Evolutionary conservation across 2,113 vertebrate species (phyloP), one percentile per base, ranked within the genome.

Genomic region (Tyrannus savana): DNA sequence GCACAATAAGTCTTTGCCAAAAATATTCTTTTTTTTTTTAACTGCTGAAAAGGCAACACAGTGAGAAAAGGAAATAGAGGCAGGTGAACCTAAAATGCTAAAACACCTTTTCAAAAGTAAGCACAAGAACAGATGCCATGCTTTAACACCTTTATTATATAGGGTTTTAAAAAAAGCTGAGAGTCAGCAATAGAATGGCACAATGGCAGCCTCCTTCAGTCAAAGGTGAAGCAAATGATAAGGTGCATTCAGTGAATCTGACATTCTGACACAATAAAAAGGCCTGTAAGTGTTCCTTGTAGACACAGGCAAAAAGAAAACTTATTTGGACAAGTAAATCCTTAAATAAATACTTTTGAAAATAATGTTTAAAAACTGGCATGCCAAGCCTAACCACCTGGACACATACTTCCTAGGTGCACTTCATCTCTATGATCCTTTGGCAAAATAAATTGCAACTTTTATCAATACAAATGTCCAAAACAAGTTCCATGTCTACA

Each of bases 251-350:
- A 58, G 63, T 66, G 41, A 58, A 27, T 41, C 37, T 16, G 14
- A 56, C 52, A 80, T 7, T 30, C 16, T 33, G 18, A 81, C 46
- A 73, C 27, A 66, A 46, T 30, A 72, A 60, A 56, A 87, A 53
- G n/a, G 28, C 14, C 60, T 0, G 0, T 5, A 67, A 47, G 9
- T 3, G 12, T 1, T 89, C 69, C 46, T 31, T 75, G 37, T n/a
- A 78, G 31, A 74, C 6, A 47, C 3, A 31, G 28, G 12, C 16
- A 37, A 69, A 72, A 68, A 56, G 3, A 33, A 50, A 35, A n/a
- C 18, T n/a, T 31, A 21, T 2, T 33, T 16, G 0, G 1, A 53
- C 9, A 69, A 76, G 37, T 39, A 78, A 39, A 30, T 46, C 19
- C 10, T 19, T 31, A 23, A 27, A 67, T 24, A 67, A 44, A 73